phyloP scores from a whole-genome alignment of 1,140 invertebrate genomes.

The Psilanteris sp. region DNA sequence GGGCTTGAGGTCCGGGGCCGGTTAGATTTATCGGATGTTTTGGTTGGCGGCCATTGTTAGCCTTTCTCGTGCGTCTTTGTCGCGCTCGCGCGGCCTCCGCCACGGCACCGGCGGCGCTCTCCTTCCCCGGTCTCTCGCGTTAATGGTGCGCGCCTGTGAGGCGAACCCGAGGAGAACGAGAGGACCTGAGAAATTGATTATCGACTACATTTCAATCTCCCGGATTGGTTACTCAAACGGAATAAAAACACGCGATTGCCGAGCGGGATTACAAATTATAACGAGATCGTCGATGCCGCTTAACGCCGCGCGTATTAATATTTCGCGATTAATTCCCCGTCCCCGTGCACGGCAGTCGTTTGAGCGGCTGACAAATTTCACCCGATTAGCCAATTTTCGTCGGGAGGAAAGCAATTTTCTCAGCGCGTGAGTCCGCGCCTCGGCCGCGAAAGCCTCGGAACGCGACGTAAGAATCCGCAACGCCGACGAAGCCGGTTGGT shows the following conservation, averaged over 20 bases:
- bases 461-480: no score
- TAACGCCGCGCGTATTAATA: background rate
- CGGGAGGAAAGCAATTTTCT: no score
- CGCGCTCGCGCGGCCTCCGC: conserved; percentile 12
- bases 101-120: conserved; percentile 4
- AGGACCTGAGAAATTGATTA: conserved; percentile 56
- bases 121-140: conserved; percentile 34
- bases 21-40: conserved; percentile 81
- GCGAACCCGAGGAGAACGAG: conserved; percentile 31
- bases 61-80: conserved; percentile 63
- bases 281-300: conserved; percentile 4
- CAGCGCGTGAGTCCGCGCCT: no score
- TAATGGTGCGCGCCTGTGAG: conserved; percentile 27
- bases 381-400: no score
- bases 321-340: no score
- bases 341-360: no score
- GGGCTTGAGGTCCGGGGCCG: conserved; percentile 78
- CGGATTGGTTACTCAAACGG: conserved; percentile 49
- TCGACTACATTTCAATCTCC: conserved; percentile 54
- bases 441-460: no score
- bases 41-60: conserved; percentile 80
- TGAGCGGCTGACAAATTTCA: no score
- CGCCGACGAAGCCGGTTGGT: conserved; percentile 19
- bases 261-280: conserved; percentile 48
- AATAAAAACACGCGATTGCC: conserved; percentile 45